Percentiles rank a stretch among this genome's conserved stretches.
Evolutionary conservation across 2,888 invertebrate species (phyloP).

Genomic region (Ochropacha duplaris): DNA sequence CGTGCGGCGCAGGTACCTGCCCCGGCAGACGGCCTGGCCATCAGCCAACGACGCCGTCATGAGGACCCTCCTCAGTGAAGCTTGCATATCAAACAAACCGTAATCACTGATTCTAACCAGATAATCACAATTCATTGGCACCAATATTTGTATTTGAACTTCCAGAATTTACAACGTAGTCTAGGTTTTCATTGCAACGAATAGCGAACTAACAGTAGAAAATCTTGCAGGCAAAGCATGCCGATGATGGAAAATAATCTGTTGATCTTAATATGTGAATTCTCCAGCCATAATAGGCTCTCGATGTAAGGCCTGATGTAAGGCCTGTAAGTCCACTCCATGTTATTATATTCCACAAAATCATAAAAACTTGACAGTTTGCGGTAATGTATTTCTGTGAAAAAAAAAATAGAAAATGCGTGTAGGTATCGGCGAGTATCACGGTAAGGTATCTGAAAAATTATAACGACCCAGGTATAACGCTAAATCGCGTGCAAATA

Average conservation of each 20-base stretch:
- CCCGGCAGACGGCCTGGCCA: constrained; percentile 25
- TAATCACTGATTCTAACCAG: constrained; percentile 13
- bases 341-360: no score
- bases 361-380: no score
- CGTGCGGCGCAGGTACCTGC: neutral
- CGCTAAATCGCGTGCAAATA: constrained; percentile 5
- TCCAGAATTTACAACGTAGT: neutral
- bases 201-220: neutral
- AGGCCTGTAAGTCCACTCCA: no score
- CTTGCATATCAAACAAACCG: constrained; percentile 25
- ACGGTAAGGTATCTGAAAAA: constrained; percentile 3
- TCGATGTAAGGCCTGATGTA: no score
- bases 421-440: no score
- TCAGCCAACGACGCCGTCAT: constrained; percentile 23
- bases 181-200: neutral
- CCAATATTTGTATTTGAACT: neutral
- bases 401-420: neutral
- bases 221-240: neutral
- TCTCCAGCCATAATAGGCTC: no score
- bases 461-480: neutral
- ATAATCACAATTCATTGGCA: constrained; percentile 3
- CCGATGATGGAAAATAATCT: neutral
- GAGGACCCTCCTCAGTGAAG: constrained; percentile 25
- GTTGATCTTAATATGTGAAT: neutral
- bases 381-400: no score